Evolutionary conservation across 35 echinoderm and acorn worm species (phyloP).

Genomic region (Ptychodera flava): DNA sequence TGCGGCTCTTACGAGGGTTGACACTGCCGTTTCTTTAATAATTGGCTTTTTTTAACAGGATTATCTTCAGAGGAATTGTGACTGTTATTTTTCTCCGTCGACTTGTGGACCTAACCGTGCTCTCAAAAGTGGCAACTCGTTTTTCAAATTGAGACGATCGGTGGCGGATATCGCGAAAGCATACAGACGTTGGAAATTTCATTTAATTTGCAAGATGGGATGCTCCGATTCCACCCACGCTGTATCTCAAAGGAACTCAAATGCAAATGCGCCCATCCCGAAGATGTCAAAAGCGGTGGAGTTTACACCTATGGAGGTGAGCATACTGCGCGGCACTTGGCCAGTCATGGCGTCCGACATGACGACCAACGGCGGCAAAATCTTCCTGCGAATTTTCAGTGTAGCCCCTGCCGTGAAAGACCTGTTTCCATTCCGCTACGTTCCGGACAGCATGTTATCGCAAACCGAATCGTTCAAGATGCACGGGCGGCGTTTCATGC

Average conservation of each 20-base stretch:
- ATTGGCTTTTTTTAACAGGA: no score
- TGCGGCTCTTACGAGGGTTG: no score
- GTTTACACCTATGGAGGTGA: not conserved
- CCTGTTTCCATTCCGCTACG: not conserved
- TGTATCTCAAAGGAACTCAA: not conserved
- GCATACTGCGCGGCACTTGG: not conserved
- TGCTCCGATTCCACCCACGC: not conserved
- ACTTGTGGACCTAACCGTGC: no score
- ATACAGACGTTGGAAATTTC: no score
- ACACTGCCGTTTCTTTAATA: no score
- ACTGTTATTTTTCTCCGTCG: no score
- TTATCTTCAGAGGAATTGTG: no score
- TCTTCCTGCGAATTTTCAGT: not conserved
- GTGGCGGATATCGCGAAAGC: no score
- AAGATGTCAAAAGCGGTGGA: not conserved
- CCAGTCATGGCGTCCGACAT: not conserved
- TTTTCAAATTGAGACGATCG: no score
- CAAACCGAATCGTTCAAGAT: not conserved
- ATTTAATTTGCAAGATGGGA: no score
- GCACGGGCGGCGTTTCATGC: not conserved
- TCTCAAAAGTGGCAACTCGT: no score
- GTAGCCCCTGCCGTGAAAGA: not conserved
- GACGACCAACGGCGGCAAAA: not conserved
- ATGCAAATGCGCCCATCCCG: not conserved
- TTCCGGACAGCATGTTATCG: not conserved